phyloP scores from a whole-genome alignment of 2,113 vertebrate genomes.

The Trogon melanurus region DNA sequence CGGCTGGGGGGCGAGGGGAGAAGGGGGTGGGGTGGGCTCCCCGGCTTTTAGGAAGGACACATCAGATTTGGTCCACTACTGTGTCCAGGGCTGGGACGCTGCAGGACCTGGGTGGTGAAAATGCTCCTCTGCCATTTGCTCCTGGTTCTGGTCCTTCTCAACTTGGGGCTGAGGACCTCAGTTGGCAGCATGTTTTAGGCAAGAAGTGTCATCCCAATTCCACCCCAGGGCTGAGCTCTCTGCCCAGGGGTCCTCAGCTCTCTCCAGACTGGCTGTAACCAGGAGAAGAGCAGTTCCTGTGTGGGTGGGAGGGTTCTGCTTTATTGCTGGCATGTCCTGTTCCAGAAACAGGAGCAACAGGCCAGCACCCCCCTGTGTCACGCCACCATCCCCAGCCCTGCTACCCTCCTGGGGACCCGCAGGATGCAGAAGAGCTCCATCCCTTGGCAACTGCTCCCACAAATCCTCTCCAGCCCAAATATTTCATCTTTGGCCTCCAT shows the following conservation, averaged over 20 bases:
- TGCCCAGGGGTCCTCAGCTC: background rate
- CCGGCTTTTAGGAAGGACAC: rapidly evolving
- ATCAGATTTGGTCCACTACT: rapidly evolving
- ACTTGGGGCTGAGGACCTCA: rapidly evolving
- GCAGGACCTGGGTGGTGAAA: background rate
- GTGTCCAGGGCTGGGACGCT: background rate
- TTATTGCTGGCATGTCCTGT: background rate
- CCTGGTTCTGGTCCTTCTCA: background rate
- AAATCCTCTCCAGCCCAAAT: background rate
- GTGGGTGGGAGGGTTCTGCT: background rate
- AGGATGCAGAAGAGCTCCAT: background rate
- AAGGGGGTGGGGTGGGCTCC: background rate
- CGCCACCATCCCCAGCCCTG: background rate
- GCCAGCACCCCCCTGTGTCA: background rate
- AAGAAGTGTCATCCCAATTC: background rate
- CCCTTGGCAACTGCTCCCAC: background rate
- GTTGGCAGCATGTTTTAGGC: rapidly evolving
- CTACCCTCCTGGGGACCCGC: background rate
- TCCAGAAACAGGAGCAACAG: background rate
- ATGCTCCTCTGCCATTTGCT: background rate
- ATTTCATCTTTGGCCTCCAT: background rate
- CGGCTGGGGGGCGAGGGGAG: background rate
- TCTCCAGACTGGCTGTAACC: background rate
- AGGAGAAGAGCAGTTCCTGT: background rate
- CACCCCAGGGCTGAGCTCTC: background rate